Base-by-base conservation (phyloP, 1,140 invertebrate genomes). In the Asbolus verrucosus region DNA sequence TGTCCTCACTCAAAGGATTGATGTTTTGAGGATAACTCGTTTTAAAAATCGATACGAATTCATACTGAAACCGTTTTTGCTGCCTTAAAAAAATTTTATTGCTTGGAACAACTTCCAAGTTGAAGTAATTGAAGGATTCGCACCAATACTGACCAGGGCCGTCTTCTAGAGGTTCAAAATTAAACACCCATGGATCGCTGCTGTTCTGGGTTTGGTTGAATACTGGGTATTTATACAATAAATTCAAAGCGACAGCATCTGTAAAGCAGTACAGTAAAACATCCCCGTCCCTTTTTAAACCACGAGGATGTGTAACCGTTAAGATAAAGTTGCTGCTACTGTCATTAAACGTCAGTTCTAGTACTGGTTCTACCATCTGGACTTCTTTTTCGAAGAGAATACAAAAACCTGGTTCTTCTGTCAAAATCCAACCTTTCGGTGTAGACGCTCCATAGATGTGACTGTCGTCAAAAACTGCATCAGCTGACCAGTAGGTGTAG, bases 81-180 rank as follows among this genome's bases (percentile, higher is more conserved):
- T 11, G n/a, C 6, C 8, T n/a, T 4, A 71, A 14, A 4, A 69
- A 38, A 14, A 70, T 8, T 43, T 8, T 38, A 6, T 41, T 21
- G 6, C 62, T 60, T 41, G 24, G 33, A 14, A 70, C 31, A 1
- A 43, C 0, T 1, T 0, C 14, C 9, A 60, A 30, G 31, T 65
- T 16, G 11, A 43, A 36, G 11, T 66, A 59, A 21, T 50, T 8
- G 16, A 70, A 70, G 8, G 41, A 43, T 41, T 66, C 43, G 21
- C 69, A 70, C 69, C 69, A 70, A 16, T 66, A 66, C 27, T 43
- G n/a, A 0, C 69, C 69, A 11, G 69, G 69, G 11, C 62, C 65
- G 18, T 66, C 31, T 11, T 14, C 9, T 24, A 36, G n/a, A n/a
- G 33, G 33, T 36, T n/a, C 33, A 8, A 36, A 36, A 36, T 11